A percentile compares a stretch with the other conserved stretches of the same genome.
These are phyloP conservation scores for Leguminivora glycinivorella DNA, from an alignment of 1,140 invertebrate genomes.

Conservation along the genomic window DNA sequence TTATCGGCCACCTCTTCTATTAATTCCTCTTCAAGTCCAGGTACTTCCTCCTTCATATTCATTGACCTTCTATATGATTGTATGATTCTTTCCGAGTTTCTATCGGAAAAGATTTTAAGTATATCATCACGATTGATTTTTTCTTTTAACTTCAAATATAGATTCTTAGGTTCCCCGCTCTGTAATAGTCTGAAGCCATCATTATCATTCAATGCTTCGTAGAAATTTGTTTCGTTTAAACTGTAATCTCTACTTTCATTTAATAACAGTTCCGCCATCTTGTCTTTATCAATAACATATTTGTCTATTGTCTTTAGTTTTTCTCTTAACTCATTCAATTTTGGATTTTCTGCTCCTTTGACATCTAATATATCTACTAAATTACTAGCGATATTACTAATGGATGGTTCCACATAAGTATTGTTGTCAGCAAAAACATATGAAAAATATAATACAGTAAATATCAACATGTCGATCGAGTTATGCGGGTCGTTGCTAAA, in stretches of 20 bases:
- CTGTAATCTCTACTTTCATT: slow-evolving; percentile 46
- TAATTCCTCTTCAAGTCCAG: slow-evolving; percentile 35
- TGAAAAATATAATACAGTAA: neutral
- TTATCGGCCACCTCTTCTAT: slow-evolving; percentile 54
- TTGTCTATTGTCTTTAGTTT: slow-evolving; percentile 55
- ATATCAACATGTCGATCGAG: neutral
- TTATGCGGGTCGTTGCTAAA: neutral
- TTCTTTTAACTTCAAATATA: slow-evolving; percentile 63
- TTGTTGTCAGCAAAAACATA: neutral
- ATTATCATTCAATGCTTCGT: slow-evolving; percentile 50
- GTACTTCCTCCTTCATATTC: slow-evolving; percentile 39
- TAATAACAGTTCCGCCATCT: slow-evolving; percentile 44
- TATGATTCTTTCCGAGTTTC: slow-evolving; percentile 38
- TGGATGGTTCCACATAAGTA: neutral
- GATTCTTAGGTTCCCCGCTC: slow-evolving; percentile 50
- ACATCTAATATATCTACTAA: slow-evolving; percentile 41
- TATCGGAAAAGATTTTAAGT: slow-evolving; percentile 52
- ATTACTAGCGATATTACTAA: slow-evolving; percentile 46
- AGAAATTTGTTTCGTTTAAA: slow-evolving; percentile 62
- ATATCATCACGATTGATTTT: slow-evolving; percentile 69
- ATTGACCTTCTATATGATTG: slow-evolving; percentile 52
- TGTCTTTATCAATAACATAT: slow-evolving; percentile 55
- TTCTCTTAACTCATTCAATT: slow-evolving; percentile 52
- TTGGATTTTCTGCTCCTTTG: slow-evolving; percentile 35
- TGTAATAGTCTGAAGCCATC: slow-evolving; percentile 50